Conservation (phyloP, 2,113 vertebrate species). For the Odobenus rosmarus region DNA sequence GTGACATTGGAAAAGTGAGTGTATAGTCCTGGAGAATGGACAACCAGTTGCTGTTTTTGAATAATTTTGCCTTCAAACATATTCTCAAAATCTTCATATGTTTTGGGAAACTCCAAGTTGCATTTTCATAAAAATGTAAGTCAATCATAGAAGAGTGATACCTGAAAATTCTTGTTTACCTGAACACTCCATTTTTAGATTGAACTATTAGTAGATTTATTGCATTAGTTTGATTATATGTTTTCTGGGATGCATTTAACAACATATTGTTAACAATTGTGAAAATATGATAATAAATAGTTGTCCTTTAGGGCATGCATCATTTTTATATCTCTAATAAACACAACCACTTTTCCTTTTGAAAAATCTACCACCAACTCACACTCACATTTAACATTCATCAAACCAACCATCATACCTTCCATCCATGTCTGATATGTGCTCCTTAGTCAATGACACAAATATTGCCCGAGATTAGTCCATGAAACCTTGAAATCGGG, state of each 20-base stretch:
- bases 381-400: background rate
- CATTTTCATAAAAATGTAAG: background rate
- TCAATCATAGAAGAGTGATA: background rate
- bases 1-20: background rate
- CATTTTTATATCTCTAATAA: background rate
- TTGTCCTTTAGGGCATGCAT: background rate
- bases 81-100: background rate
- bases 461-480: background rate
- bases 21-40: background rate
- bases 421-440: background rate
- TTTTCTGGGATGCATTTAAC: background rate
- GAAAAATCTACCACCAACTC: background rate
- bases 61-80: background rate
- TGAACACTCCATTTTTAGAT: background rate
- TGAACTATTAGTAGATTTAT: background rate
- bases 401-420: background rate
- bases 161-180: background rate
- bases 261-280: background rate
- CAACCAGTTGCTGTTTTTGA: background rate
- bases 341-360: background rate
- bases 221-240: background rate
- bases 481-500: background rate
- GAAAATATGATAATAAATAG: background rate
- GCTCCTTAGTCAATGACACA: background rate
- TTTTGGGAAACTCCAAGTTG: background rate